phyloP scores from a whole-genome alignment of 2,888 invertebrate species.

The Drosophila colorata region DNA sequence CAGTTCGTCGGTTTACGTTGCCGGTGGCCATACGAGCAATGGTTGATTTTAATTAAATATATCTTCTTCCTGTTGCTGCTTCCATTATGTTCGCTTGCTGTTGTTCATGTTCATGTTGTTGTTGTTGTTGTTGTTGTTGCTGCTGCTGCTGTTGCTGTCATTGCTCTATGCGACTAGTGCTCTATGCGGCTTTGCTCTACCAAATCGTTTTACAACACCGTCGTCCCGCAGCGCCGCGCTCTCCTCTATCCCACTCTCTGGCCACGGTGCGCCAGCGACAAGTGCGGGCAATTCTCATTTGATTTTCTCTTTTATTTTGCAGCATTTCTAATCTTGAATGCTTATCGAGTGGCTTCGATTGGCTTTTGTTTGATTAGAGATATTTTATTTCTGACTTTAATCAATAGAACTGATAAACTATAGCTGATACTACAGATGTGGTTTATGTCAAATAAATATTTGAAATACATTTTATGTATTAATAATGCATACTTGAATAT shows the following conservation, averaged over 20 bases:
- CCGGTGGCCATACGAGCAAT: constrained; percentile 74
- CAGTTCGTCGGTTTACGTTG: constrained; percentile 55
- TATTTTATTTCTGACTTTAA: too few relatives aligned
- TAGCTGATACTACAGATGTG: too few relatives aligned
- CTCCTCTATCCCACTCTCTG: constrained; percentile 13
- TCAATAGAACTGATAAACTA: too few relatives aligned
- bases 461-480: too few relatives aligned
- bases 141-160: constrained; percentile 22
- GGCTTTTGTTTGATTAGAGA: too few relatives aligned
- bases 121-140: constrained; percentile 9
- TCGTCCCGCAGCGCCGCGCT: constrained; percentile 15
- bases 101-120: constrained; percentile 9
- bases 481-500: too few relatives aligned
- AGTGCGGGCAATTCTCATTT: constrained; percentile 18
- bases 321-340: constrained; percentile 4
- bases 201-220: too few relatives aligned
- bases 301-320: constrained; percentile 2
- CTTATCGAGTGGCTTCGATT: not conserved
- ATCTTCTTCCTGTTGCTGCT: constrained; percentile 84
- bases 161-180: constrained; percentile 31
- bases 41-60: constrained; percentile 85
- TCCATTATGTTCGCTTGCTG: constrained; percentile 61
- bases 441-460: too few relatives aligned
- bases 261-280: constrained; percentile 4
- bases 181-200: constrained; percentile 14